Evolutionary conservation across 2,888 invertebrate species (phyloP).

Genomic region (Coleophora deauratella): DNA sequence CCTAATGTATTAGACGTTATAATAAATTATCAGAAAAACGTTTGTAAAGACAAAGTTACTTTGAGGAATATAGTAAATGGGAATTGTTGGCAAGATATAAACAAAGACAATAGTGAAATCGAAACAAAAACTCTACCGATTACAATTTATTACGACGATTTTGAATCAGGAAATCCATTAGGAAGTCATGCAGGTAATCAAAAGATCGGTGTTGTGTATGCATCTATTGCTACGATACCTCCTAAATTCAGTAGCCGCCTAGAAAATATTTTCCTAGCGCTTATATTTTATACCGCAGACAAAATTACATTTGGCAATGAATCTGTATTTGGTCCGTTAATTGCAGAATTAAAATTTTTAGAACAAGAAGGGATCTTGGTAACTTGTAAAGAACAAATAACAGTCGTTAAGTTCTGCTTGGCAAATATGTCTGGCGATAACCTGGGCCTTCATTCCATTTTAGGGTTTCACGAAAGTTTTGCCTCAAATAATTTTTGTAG

Average conservation of each 20-base stretch:
- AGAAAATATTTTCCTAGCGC: slow-evolving; percentile 16
- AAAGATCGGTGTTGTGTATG: slow-evolving; percentile 24
- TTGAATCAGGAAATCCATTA: slow-evolving; percentile 23
- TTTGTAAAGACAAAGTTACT: not conserved
- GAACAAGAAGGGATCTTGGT: slow-evolving; percentile 6
- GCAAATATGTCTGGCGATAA: slow-evolving; percentile 24
- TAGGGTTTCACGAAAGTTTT: slow-evolving; percentile 24
- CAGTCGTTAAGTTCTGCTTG: too few relatives aligned
- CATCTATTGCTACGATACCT: slow-evolving; percentile 18
- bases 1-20: not conserved
- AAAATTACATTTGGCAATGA: slow-evolving; percentile 1
- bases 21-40: not conserved
- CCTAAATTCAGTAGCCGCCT: slow-evolving; percentile 14
- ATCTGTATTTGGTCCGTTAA: slow-evolving; percentile 11
- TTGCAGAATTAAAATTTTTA: slow-evolving; percentile 15
- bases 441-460: slow-evolving; percentile 23
- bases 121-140: slow-evolving; percentile 6
- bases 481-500: slow-evolving; percentile 23
- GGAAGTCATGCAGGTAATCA: slow-evolving; percentile 21
- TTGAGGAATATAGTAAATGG: not conserved
- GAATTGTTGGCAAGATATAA: not conserved
- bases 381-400: slow-evolving; percentile 14
- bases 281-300: slow-evolving; percentile 15
- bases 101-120: not conserved
- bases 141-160: slow-evolving; percentile 23